Evolutionary conservation across 1,140 invertebrate genomes (phyloP), one percentile per base, ranked within the genome.

Genomic region (Asobara japonica): DNA sequence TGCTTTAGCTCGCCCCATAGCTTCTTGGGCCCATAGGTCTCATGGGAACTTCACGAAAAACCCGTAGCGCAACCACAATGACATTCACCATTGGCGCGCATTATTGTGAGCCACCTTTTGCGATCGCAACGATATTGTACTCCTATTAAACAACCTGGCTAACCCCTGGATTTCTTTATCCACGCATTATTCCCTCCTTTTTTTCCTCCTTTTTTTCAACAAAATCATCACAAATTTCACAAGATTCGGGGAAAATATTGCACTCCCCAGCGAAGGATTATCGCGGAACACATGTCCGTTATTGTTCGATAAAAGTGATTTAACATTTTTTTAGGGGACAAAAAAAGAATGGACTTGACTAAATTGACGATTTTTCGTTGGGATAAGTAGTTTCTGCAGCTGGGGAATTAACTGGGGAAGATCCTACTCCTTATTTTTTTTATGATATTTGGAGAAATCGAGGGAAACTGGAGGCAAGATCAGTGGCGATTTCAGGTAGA

Each of bases 51-150:
- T 13, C 16, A 45, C 65, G 41, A 30, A 68, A 56, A 29, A 45
- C 48, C 66, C 66, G 66, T 68, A 48, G 66, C 29, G 66, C 25
- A 25, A 68, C 66, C 66, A 68, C 66, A 68, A 68, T 68, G 66
- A 68, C 66, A 68, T 68, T 48, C 27, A 33, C 66, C 41, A 30
- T 10, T 68, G 30, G 11, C 66, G n/a, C 25, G 41, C 16, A 29
- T 36, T 48, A 56, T 68, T 68, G 16, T 68, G 20, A 33, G 45
- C 66, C 66, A 68, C 66, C 66, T 68, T 68, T 45, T 56, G 27
- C 29, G 66, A 68, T 68, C 66, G 45, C 16, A 30, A 29, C 45
- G 66, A 68, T 48, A 68, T 68, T 68, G 66, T 68, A 27, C 41
- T 16, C 20, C 66, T 68, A 68, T 68, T 56, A 68, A 68, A 66